Base-by-base conservation (phyloP, 2,888 invertebrate genomes). In the Ypsolopha sequella region DNA sequence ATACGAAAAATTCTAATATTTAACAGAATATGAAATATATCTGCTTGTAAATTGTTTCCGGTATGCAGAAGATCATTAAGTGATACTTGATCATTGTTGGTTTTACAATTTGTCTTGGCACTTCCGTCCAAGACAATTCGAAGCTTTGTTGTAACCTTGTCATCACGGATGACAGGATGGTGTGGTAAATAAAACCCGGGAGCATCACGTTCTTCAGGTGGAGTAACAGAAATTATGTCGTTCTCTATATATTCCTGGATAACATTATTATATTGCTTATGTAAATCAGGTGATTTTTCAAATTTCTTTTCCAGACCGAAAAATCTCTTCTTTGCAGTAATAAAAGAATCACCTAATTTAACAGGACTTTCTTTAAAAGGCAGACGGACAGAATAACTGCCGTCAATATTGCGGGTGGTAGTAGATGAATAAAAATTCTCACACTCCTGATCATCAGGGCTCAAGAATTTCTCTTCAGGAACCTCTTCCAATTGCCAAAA, bases 121-220 rank as follows among this genome's bases (percentile, higher is more conserved):
- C 60, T 59, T 0, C 55, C 62, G 48, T 60, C 58, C 45, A 61
- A 61, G 0, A 64, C 59, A 1, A 62, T 59, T 0, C 61, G 48
- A 0, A 62, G 38, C 33, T 59, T 58, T 0, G 60, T 60, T 0
- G 59, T 58, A 11, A 58, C 58, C 13, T 55, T 55, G 7, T 43
- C 10, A 14, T 56, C 52, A 1, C 53, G 52, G 0, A 60, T 36
- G 0, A 60, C 60, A 1, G 54, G 55, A 24, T 60, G 61, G 55
- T 61, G 61, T 3, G 61, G 57, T 8, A 61, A 9, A 44, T 54
- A 45, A 33, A 33, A 45, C 24, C 13, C 24, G n/a, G 13, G 44
- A 9, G 24, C 8, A 8, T 10, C 10, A 33, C 45, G 34, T 45
- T 45, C 24, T 9, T 45, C 33, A 24, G 45, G 10, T 33, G 45